A percentile compares a stretch with the other conserved stretches of the same genome.
Conservation (phyloP, 1,140 invertebrate species). For the Drosophila kanapiae region DNA sequence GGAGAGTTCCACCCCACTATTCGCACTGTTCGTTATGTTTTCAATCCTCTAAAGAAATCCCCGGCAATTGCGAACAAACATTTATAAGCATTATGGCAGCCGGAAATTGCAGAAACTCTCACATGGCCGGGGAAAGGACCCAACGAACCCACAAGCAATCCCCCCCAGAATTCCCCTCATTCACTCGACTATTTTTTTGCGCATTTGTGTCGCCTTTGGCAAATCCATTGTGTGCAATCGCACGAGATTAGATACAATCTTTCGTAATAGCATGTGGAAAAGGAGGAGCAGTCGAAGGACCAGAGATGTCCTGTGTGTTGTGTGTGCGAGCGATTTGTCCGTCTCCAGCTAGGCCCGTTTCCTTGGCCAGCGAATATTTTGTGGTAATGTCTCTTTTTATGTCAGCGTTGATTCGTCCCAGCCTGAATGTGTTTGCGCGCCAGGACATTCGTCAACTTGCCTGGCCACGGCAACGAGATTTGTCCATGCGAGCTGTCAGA, state of each 20-base stretch:
- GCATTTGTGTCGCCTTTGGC: constrained; percentile 69
- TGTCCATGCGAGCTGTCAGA: constrained; percentile 55
- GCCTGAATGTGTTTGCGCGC: constrained; percentile 47
- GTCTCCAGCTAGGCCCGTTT: constrained; percentile 15
- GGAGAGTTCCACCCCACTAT: constrained; percentile 16
- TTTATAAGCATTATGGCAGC: constrained; percentile 76
- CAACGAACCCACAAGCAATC: constrained; percentile 28
- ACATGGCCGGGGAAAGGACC: constrained; percentile 13
- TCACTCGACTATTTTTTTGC: constrained; percentile 10
- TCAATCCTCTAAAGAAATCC: constrained; percentile 73
- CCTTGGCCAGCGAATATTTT: constrained; percentile 11
- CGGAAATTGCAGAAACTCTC: constrained; percentile 75
- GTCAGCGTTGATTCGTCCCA: constrained; percentile 42
- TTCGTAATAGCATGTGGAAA: constrained; percentile 70
- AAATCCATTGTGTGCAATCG: constrained; percentile 84
- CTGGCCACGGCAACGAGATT: constrained; percentile 61
- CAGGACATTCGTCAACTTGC: constrained; percentile 66
- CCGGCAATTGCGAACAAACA: constrained; percentile 66
- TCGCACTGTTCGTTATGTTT: constrained; percentile 50
- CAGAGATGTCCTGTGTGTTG: constrained; percentile 10
- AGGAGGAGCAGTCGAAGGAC: constrained; percentile 7
- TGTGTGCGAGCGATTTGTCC: constrained; percentile 57
- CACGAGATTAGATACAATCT: constrained; percentile 83
- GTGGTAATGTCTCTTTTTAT: constrained; percentile 58
- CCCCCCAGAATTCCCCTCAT: neutral